Evolutionary conservation across 2,797 vertebrate genomes (phyloP), one percentile per base, ranked within the genome.

Genomic region (Tympanoctomys barrerae): DNA sequence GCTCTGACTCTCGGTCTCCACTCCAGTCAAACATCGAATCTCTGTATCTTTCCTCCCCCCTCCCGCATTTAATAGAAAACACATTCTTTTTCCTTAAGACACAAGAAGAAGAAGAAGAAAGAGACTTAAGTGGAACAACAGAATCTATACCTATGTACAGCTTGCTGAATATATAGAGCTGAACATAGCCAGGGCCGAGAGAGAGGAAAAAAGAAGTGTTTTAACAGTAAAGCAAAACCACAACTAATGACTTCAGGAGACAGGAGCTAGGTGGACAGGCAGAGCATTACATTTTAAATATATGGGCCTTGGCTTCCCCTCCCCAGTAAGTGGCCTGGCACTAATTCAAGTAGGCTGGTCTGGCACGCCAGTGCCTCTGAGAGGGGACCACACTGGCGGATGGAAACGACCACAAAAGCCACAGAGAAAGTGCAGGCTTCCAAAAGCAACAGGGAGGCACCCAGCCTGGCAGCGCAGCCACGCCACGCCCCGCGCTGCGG

Each of bases 341-440:
- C 59, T 81, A 54, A 98, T 98, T 99, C 99, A 99, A 98, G 98
- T 98, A 98, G 98, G 94, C 98, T 98, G 94, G 97, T 98, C 98
- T 99, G 98, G 98, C 98, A 98, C 66, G 96, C 98, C 97, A 96
- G 90, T 97, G 97, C 98, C 97, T 98, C 97, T 96, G 97, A 98
- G 96, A 98, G 95, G 98, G 98, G 99, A 99, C 99, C 99, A 99
- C 98, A 99, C 99, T 98, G 98, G 98, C 97, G 98, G 98, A 99
- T 98, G 97, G 98, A 98, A 99, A 98, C 88, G 94, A 98, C 98
- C 98, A 98, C 99, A 98, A 98, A 99, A 99, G 97, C 98, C 98
- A 14, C 98, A 99, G 98, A 0, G 62, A 98, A 97, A 98, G 98
- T 96, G 95, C 94, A 98, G 97, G 85, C 90, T 98, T 99, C 99